Percentiles rank a stretch among this genome's conserved stretches.
Conservation (phyloP, 2,888 invertebrate genomes). For the Drosophila emarginata region DNA sequence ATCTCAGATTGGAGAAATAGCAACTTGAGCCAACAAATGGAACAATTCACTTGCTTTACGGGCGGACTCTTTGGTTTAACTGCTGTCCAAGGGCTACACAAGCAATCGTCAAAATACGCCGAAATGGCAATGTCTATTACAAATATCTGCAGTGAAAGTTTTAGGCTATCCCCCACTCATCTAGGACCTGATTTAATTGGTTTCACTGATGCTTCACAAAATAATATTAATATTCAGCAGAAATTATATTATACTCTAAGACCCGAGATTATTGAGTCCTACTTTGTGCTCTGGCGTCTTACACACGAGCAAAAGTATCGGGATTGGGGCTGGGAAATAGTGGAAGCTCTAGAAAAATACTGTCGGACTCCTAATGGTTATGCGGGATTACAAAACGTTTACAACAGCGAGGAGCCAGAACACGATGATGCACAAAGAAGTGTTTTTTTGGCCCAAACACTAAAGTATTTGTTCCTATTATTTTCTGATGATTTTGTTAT, state of each 20-base stretch:
- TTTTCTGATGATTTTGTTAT: constrained; percentile 96
- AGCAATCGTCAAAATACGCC: constrained; percentile 90
- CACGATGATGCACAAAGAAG: constrained; percentile 99
- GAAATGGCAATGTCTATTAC: constrained; percentile 94
- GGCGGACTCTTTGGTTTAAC: constrained; percentile 97
- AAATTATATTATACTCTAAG: constrained; percentile 98
- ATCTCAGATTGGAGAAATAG: constrained; percentile 94
- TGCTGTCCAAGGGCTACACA: constrained; percentile 89
- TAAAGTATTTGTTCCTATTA: constrained; percentile 98
- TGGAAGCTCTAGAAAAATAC: constrained; percentile 95
- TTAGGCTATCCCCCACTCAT: constrained; percentile 92
- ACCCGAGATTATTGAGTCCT: constrained; percentile 98
- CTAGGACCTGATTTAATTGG: constrained; percentile 92
- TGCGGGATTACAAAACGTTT: constrained; percentile 97
- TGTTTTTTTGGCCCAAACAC: constrained; percentile 98
- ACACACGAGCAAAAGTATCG: constrained; percentile 98
- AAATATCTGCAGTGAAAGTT: constrained; percentile 98
- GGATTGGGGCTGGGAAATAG: constrained; percentile 99
- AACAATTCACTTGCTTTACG: constrained; percentile 97
- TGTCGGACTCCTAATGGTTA: constrained; percentile 96
- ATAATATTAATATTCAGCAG: constrained; percentile 81
- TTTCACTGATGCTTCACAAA: constrained; percentile 1
- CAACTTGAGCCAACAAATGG: constrained; percentile 88
- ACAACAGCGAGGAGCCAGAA: constrained; percentile 88
- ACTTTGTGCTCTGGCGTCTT: constrained; percentile 97